phyloP scores from a whole-genome alignment of 2,797 vertebrate genomes.

The Poecile montanus region DNA sequence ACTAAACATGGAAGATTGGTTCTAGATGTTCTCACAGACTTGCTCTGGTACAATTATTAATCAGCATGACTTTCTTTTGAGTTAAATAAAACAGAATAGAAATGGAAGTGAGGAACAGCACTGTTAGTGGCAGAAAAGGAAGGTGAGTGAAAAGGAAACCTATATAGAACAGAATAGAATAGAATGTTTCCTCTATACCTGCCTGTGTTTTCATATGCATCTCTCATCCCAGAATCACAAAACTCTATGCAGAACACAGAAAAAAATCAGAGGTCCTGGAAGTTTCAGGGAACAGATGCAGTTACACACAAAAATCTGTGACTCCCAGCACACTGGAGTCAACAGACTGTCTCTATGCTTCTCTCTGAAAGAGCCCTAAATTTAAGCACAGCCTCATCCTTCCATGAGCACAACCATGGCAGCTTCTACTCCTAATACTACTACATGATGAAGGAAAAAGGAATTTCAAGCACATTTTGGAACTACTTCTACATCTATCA shows the following conservation, averaged over 20 bases:
- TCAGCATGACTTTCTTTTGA: neutral
- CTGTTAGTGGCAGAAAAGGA: neutral
- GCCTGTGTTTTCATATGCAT: neutral
- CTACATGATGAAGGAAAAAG: neutral
- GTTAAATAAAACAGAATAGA: neutral
- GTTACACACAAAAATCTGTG: neutral
- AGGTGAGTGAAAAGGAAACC: neutral
- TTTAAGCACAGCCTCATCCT: neutral
- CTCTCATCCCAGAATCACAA: neutral
- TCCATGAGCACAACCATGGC: neutral
- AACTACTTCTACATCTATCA: slow-evolving; percentile 65
- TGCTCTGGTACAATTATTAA: neutral
- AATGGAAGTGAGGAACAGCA: neutral
- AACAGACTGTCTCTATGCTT: neutral
- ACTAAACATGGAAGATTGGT: neutral
- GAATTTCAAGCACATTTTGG: neutral
- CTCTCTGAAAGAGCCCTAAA: neutral
- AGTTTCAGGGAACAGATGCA: neutral
- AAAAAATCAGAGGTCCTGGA: neutral
- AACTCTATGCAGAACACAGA: neutral
- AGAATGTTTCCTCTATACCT: neutral
- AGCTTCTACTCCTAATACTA: neutral
- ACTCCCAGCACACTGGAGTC: neutral
- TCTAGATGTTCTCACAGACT: neutral
- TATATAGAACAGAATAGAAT: neutral